Evolutionary conservation across 2,113 vertebrate genomes (phyloP).

Genomic region (Tursiops truncatus): DNA sequence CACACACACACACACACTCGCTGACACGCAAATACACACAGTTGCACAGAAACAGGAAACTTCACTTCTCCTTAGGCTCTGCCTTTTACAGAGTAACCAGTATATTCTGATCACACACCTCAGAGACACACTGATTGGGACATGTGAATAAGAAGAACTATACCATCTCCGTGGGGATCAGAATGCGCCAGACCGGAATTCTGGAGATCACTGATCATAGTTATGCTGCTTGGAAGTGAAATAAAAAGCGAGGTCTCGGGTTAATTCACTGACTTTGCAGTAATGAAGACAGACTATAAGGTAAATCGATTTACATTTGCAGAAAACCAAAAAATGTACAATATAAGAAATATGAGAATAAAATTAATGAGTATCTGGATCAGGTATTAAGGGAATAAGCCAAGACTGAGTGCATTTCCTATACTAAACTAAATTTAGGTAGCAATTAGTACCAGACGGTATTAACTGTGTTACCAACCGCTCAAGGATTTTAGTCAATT

Average conservation of each 20-base stretch:
- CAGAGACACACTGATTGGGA: background rate
- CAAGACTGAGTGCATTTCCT: conserved; percentile 40
- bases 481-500: conserved; percentile 48
- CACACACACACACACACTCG: too few relatives aligned
- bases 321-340: conserved; percentile 35
- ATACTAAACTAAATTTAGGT: conserved; percentile 53
- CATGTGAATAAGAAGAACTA: background rate
- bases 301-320: conserved; percentile 26
- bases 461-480: conserved; percentile 32
- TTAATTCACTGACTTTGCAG: conserved; percentile 1
- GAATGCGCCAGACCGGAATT: background rate
- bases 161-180: background rate
- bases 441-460: conserved; percentile 56
- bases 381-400: conserved; percentile 50
- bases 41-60: background rate
- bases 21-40: too few relatives aligned
- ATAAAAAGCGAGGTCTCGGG: background rate
- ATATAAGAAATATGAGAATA: conserved; percentile 26
- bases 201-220: background rate
- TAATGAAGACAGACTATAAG: background rate
- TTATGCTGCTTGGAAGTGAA: background rate
- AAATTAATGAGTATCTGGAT: conserved; percentile 46
- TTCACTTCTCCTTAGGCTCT: background rate
- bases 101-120: background rate
- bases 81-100: background rate